Evolutionary conservation across 2,797 vertebrate species (phyloP), one percentile per base, ranked within the genome.

Genomic region (Gallinago stenura): DNA sequence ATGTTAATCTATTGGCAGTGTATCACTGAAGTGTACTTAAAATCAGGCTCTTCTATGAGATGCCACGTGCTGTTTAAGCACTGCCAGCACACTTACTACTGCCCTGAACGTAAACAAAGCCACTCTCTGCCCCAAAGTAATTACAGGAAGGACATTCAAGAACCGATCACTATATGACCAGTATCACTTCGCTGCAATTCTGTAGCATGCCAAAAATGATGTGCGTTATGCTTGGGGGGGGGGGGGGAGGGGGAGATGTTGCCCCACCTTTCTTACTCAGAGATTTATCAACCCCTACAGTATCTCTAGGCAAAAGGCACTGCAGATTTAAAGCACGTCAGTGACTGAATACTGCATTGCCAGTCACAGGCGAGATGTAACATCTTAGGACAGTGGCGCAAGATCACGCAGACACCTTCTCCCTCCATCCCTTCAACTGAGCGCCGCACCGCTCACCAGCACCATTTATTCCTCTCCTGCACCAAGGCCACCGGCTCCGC

Each of bases 1-100:
- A 28, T 28, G 77, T 82, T 92, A 95, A 64, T 84, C 61, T 75
- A 54, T 21, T 90, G 87, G 43, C 70, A 82, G 22, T 2, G 1
- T 81, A 68, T 43, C 45, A 68, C 56, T 84, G 62, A 84, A 91
- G 66, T 43, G 41, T 50, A 43, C 77, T 90, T 91, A 94, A 95
- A 95, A 94, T 88, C 82, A 82, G 58, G 51, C 51, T 90, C 13
- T 50, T 46, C 60, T 94, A 15, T 72, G 56, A 87, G 87, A 79
- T 80, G 70, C 31, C 80, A 77, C 17, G 16, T 71, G 80, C 62
- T 73, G 39, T 48, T 76, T 46, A 68, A 87, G 54, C 85, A 35
- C 51, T 53, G 88, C 66, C 62, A 95, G 62, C 48, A 50, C 58
- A 33, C 7, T 72, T 78, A 20, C 41, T n/a, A 10, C 31, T 76